phyloP scores from a whole-genome alignment of 2,797 vertebrate species.

The Anomalospiza imberbis region DNA sequence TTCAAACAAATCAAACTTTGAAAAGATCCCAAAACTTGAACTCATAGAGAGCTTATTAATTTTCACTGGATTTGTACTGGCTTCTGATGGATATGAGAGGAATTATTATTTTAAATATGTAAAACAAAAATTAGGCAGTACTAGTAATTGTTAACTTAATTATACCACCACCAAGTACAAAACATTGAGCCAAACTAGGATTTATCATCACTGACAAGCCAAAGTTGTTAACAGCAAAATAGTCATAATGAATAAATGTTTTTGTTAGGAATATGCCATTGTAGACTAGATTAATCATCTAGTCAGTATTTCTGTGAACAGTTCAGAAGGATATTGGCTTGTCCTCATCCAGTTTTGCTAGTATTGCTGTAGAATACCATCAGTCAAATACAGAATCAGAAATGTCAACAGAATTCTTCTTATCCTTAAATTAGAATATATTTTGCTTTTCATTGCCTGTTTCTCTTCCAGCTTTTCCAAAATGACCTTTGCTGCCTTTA shows the following conservation, averaged over 20 bases:
- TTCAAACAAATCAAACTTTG: background rate
- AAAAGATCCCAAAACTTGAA: background rate
- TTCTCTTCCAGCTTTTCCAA: background rate
- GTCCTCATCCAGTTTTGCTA: background rate
- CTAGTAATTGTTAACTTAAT: background rate
- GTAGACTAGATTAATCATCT: background rate
- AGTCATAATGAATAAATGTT: background rate
- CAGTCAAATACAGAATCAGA: background rate
- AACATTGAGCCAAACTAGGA: background rate
- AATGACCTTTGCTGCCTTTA: background rate
- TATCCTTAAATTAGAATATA: background rate
- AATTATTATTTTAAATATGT: background rate
- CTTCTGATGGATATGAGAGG: background rate
- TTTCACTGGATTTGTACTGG: background rate
- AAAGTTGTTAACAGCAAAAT: background rate
- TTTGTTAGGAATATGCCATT: background rate
- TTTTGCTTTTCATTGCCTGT: background rate
- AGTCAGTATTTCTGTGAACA: background rate
- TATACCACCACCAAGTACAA: background rate
- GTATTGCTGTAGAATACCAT: background rate
- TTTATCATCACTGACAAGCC: background rate
- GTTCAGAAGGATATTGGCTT: background rate
- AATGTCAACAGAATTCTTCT: background rate
- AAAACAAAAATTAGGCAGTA: background rate
- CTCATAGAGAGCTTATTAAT: background rate